Evolutionary conservation across 1,140 invertebrate genomes (phyloP), one percentile per base, ranked within the genome.

Genomic region (Zelostemma sp.): DNA sequence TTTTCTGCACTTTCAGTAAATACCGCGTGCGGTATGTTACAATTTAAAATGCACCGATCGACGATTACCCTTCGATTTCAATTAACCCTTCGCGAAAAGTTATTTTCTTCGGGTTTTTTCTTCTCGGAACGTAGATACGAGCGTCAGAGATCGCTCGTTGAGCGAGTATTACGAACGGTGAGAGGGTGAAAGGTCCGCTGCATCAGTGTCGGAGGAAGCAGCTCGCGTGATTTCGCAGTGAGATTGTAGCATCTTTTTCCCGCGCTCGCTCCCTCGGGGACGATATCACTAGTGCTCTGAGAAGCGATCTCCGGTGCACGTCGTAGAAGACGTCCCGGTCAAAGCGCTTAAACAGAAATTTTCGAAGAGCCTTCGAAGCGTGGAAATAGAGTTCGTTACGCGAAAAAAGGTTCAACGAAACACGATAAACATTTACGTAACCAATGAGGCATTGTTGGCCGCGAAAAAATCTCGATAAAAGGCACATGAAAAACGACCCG

Each of bases 221-320:
- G 3, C 40, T 43, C 40, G 17, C 40, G 40, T 43, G 40, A 43
- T 43, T 43, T 43, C 40, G 17, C 11, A 3, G 8, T 16, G 40
- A 15, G 40, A 43, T 43, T 43, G 40, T 43, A 16, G 40, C 14
- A 15, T 43, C 40, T 16, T 43, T 38, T 43, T 18, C n/a, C 16
- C 2, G 6, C 33, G 33, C 33, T n/a, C 3, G 28, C 57, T 65
- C 58, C 58, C 58, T 48, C 33, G 62, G 54, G 58, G 21, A 28
- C 49, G 49, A 71, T 66, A 66, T 66, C 62, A 58, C 46, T 71
- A 55, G 54, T 47, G 40, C 58, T 66, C 62, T 59, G 46, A 17
- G 57, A 70, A 47, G 41, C 48, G 57, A 65, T 57, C 68, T 64
- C 56, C 54, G 60, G 56, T 64, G 51, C 50, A 59, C 58, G 66